These are phyloP conservation scores for Chelonus formosanus DNA, from an alignment of 2,888 invertebrate species.

Conservation along the genomic window DNA sequence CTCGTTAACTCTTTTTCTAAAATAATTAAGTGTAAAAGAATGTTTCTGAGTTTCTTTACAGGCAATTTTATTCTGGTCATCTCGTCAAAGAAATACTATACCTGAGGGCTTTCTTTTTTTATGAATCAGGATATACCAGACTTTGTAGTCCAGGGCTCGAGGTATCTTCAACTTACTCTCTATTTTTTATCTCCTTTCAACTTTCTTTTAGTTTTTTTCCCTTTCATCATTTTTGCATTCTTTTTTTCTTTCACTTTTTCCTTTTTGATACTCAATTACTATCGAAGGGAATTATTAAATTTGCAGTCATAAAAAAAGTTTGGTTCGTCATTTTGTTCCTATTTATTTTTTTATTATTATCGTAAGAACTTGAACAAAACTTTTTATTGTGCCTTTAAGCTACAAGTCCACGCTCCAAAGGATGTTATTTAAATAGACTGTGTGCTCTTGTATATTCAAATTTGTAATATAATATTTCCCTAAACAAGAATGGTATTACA, in stretches of 20 bases:
- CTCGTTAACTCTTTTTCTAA: not conserved
- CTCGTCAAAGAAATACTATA: constrained; percentile 10
- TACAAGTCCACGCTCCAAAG: too few species aligned
- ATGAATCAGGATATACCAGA: not conserved
- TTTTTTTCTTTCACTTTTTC: constrained; percentile 7
- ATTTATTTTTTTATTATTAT: not conserved
- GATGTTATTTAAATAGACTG: too few species aligned
- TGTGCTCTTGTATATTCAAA: not conserved
- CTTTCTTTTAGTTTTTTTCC: too few species aligned
- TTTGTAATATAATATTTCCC: not conserved
- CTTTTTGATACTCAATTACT: constrained; percentile 19
- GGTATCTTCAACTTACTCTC: too few species aligned
- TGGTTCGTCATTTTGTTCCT: not conserved
- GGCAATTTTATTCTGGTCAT: constrained; percentile 20
- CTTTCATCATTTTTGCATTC: too few species aligned
- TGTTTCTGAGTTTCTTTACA: constrained; percentile 9
- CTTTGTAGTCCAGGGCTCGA: not conserved
- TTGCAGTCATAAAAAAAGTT: constrained; percentile 24
- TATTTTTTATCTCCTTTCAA: too few species aligned
- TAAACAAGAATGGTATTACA: too few species aligned
- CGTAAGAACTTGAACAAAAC: not conserved
- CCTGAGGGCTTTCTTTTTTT: not conserved
- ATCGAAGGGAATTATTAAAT: constrained; percentile 18
- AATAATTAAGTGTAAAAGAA: constrained; percentile 21
- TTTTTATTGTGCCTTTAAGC: too few species aligned